Percentiles rank a stretch among this genome's conserved stretches.
phyloP scores from a whole-genome alignment of 2,797 vertebrate species.

The Poeciliopsis turneri region DNA sequence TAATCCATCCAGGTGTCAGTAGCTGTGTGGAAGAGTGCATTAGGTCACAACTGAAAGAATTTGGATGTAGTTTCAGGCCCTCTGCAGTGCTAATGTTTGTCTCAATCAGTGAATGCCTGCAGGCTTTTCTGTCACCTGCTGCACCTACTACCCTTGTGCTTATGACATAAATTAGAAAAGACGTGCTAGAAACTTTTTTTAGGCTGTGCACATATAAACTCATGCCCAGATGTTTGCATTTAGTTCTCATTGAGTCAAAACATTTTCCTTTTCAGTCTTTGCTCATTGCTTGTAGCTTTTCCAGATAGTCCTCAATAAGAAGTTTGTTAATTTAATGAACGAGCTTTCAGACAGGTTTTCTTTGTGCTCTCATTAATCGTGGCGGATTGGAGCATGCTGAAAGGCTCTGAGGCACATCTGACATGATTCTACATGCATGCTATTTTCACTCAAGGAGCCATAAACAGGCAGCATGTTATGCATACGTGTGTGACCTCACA shows the following conservation, averaged over 20 bases:
- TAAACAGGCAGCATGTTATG: slow-evolving; percentile 47
- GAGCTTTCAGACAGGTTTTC: background rate
- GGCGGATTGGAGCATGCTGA: slow-evolving; percentile 57
- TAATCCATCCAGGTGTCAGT: slow-evolving; percentile 57
- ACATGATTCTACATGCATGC: slow-evolving; percentile 52
- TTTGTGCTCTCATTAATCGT: slow-evolving; percentile 18
- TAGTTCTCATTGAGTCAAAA: background rate
- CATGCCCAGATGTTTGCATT: background rate
- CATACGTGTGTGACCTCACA: slow-evolving; percentile 60
- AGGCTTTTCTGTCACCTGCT: slow-evolving; percentile 60
- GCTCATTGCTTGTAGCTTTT: background rate
- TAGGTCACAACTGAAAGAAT: slow-evolving; percentile 17
- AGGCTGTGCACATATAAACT: slow-evolving; percentile 9
- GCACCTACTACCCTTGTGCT: slow-evolving; percentile 29
- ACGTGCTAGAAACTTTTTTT: slow-evolving; percentile 23
- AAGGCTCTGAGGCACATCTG: slow-evolving; percentile 37
- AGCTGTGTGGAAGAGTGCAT: slow-evolving; percentile 26
- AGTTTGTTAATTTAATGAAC: slow-evolving; percentile 30
- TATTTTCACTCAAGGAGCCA: slow-evolving; percentile 47
- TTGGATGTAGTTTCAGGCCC: slow-evolving; percentile 27
- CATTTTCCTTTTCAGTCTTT: slow-evolving; percentile 9
- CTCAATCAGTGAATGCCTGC: slow-evolving; percentile 29
- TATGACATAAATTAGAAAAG: slow-evolving; percentile 50
- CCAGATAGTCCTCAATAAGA: slow-evolving; percentile 5
- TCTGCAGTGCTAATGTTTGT: slow-evolving; percentile 25